Conservation (phyloP, 1,140 invertebrate species). For the Muscidifurax raptorellus region DNA sequence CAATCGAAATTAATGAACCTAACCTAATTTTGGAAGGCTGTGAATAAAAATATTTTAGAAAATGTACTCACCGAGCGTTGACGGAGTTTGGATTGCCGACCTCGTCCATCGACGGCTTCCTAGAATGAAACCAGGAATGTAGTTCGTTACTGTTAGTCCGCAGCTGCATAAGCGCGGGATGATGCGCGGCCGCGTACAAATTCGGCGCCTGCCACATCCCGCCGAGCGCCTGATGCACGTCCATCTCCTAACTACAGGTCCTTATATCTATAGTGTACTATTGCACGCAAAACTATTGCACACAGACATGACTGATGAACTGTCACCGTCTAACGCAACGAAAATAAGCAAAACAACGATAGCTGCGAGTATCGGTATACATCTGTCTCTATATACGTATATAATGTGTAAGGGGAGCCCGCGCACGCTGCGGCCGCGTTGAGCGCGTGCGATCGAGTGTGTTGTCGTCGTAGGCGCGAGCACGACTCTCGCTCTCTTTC, state of each 20-base stretch:
- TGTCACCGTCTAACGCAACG: too few species aligned
- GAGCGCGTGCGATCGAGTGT: constrained; percentile 50
- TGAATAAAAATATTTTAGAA: too few species aligned
- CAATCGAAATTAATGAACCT: too few species aligned
- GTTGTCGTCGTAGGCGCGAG: background rate
- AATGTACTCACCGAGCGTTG: constrained; percentile 82
- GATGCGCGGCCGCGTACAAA: constrained; percentile 60
- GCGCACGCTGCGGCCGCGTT: background rate
- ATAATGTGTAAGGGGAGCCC: background rate
- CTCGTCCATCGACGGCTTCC: constrained; percentile 84
- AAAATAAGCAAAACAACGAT: too few species aligned
- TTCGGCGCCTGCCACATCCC: constrained; percentile 71
- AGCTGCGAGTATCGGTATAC: too few species aligned
- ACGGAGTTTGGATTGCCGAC: constrained; percentile 82
- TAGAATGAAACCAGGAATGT: constrained; percentile 79
- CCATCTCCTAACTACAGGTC: constrained; percentile 51
- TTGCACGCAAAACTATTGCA: background rate
- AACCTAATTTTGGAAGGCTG: too few species aligned
- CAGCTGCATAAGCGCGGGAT: constrained; percentile 72
- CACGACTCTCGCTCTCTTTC: constrained; percentile 7
- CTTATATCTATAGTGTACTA: too few species aligned
- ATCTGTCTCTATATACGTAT: background rate
- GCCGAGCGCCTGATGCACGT: constrained; percentile 62
- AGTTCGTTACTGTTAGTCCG: constrained; percentile 73
- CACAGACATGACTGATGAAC: too few species aligned